These are phyloP conservation scores for Heliconius erato DNA, from an alignment of 2,888 invertebrate species.

Conservation along the genomic window DNA sequence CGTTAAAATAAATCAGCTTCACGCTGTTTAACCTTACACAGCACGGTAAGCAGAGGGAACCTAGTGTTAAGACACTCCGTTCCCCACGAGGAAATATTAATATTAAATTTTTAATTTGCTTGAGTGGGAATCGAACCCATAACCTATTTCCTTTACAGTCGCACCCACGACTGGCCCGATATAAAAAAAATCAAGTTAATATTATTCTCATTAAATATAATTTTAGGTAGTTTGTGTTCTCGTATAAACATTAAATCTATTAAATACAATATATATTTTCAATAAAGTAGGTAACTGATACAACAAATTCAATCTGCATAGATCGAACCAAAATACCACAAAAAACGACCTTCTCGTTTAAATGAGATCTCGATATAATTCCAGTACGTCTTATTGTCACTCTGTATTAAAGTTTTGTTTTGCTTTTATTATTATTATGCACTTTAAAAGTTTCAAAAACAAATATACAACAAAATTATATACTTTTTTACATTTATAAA, in stretches of 20 bases:
- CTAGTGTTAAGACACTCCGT: too few species aligned
- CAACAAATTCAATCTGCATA: background rate
- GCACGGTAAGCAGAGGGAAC: too few species aligned
- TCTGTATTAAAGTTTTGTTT: background rate
- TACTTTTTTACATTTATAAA: background rate
- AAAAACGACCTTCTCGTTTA: conserved; percentile 25
- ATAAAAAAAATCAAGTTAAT: too few species aligned
- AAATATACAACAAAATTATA: background rate
- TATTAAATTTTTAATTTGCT: too few species aligned
- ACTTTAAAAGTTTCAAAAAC: background rate
- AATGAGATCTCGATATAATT: conserved; percentile 2
- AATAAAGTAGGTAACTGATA: background rate
- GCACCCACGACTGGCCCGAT: too few species aligned
- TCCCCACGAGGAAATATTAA: too few species aligned
- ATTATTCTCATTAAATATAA: too few species aligned
- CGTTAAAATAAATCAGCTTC: too few species aligned
- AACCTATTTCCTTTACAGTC: too few species aligned
- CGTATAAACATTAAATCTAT: background rate
- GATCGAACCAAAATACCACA: background rate
- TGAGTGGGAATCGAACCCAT: too few species aligned
- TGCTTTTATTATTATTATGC: background rate
- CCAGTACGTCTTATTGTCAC: background rate
- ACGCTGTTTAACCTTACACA: too few species aligned
- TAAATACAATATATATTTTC: background rate
- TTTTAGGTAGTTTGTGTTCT: too few species aligned